Evolutionary conservation across 2,113 vertebrate genomes (phyloP).

Genomic region (Heteronetta atricapilla): DNA sequence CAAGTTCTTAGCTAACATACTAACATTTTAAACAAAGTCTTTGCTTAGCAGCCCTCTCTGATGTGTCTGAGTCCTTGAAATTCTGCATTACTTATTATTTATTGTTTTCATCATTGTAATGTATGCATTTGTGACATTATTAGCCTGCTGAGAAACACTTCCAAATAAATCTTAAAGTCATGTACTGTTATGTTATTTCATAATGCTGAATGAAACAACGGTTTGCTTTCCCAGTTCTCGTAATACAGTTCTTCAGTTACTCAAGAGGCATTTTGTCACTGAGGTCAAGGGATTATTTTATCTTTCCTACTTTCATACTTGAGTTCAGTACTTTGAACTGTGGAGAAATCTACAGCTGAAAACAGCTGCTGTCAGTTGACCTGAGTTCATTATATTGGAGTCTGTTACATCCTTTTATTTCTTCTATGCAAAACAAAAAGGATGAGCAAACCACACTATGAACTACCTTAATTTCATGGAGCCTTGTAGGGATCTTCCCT

Average conservation of each 20-base stretch:
- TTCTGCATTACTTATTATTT: background rate
- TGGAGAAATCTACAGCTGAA: background rate
- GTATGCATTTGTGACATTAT: background rate
- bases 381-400: background rate
- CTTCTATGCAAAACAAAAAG: background rate
- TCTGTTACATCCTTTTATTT: background rate
- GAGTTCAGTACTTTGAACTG: background rate
- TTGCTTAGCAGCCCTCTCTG: background rate
- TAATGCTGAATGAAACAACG: background rate
- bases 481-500: background rate
- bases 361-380: background rate
- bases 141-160: background rate
- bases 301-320: background rate
- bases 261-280: background rate
- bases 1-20: background rate
- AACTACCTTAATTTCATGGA: background rate
- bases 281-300: background rate
- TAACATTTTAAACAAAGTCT: background rate
- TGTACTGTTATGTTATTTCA: background rate
- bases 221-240: background rate
- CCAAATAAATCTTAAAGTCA: slow-evolving; percentile 8
- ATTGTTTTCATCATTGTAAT: background rate
- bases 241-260: background rate
- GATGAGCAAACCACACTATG: background rate
- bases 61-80: background rate